Evolutionary conservation across 2,888 invertebrate genomes (phyloP), one percentile per base, ranked within the genome.

Genomic region (Boloria selene): DNA sequence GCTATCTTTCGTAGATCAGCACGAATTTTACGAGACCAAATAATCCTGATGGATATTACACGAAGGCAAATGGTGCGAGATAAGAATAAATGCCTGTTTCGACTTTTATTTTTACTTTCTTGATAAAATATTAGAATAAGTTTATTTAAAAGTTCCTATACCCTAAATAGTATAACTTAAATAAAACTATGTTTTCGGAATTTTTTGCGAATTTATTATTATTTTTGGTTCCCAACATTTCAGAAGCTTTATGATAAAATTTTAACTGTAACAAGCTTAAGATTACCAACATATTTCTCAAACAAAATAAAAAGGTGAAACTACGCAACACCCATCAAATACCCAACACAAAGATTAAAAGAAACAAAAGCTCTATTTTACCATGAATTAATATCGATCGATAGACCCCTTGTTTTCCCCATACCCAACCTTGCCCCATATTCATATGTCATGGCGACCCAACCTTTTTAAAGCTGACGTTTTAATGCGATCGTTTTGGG

Each of bases 391-490:
- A 61, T 22, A 51, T 51, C 16, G 13, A 56, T 47, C 58, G 47
- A 58, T 47, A 47, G 7, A 61, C 26, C 53, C 53, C 31, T 54
- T 54, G 60, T 65, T 50, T 61, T 55, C 44, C 18, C 31, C 10
- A 38, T 10, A 38, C 7, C 31, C 31, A 31, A 38, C 31, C 45
- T 22, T 53, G 44, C 56, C 22, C 62, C 50, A 56, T 56, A 56
- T 56, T 44, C 55, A 62, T 68, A 22, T 31, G 22, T 66, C 63
- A 69, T 10, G 16, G 60, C 55, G 51, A 17, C 49, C 60, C 17
- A 38, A 63, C 63, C 49, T 66, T 69, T 64, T 64, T 61, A 63
- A 61, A 61, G 61, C 53, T 63, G 69, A 50, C 56, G 60, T 61
- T 63, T 61, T 69, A 66, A 64, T 66, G 52, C 55, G n/a, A 54